Evolutionary conservation across 2,888 invertebrate genomes (phyloP), one percentile per base, ranked within the genome.

Genomic region (Rhodophaea formosa): DNA sequence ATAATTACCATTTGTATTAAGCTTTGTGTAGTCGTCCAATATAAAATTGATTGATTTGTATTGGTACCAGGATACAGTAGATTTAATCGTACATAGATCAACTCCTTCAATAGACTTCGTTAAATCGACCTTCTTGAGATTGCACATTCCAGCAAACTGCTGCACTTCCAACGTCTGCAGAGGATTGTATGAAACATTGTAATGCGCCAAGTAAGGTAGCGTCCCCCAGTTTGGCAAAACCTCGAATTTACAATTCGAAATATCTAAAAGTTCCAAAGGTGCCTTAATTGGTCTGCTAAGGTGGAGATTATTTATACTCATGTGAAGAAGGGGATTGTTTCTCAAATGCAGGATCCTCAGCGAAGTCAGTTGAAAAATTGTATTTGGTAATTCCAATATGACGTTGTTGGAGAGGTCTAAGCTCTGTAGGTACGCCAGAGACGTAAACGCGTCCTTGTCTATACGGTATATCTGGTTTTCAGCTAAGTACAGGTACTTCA

Each of bases 151-250:
- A 0, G 94, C 93, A 63, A 95, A 87, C 56, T 93, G 92, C 29
- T 87, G 80, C 5, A 93, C 84, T 5, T 81, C 83, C 0, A 94
- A 66, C 1, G 70, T 69, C 0, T 58, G 70, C 51, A 95, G 82
- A 0, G 86, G 82, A 74, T 95, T 95, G 51, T 82, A 73, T 0
- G 95, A 95, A 45, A 94, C 90, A 70, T 95, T 95, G 59, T 95
- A 91, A 53, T 92, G 82, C 57, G 80, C 70, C 39, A 95, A 72
- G 51, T 92, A 91, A 12, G 95, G 93, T 15, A 94, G 69, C 32
- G 86, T 79, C 1, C 94, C 94, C 74, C 95, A 86, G 66, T 92
- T 79, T 1, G 95, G 95, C 44, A 95, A 76, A 58, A 86, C 82
- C 14, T 80, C 82, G 39, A 95, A 80, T 56, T 89, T 87, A 69